Evolutionary conservation across 2,797 vertebrate genomes (phyloP).

Genomic region (Esox lucius): DNA sequence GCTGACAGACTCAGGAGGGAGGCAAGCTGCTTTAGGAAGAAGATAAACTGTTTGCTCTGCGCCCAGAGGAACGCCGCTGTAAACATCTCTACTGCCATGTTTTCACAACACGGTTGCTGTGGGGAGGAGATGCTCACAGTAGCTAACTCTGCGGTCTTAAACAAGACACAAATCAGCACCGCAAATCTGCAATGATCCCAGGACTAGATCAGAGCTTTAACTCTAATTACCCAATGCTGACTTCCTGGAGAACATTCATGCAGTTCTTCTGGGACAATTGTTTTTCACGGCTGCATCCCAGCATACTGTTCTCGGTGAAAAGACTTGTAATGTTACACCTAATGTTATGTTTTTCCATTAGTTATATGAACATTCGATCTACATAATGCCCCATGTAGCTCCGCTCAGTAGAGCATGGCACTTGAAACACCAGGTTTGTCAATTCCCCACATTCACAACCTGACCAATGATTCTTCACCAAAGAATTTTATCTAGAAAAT

Average conservation of each 20-base stretch:
- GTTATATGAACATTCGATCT: too few relatives aligned
- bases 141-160: background rate
- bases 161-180: conserved; percentile 23
- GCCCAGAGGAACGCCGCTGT: conserved; percentile 27
- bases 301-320: too few relatives aligned
- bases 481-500: too few relatives aligned
- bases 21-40: background rate
- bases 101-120: conserved; percentile 21
- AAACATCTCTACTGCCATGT: conserved; percentile 45
- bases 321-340: too few relatives aligned
- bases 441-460: too few relatives aligned
- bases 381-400: too few relatives aligned
- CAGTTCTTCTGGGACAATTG: background rate
- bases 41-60: conserved; percentile 36
- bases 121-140: conserved; percentile 17
- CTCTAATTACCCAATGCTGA: background rate
- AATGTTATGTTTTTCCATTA: too few relatives aligned
- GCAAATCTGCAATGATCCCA: conserved; percentile 14
- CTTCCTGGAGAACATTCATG: background rate
- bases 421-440: too few relatives aligned
- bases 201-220: background rate
- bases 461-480: too few relatives aligned
- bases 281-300: background rate
- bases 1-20: conserved; percentile 31
- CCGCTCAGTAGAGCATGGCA: too few relatives aligned